Base-by-base conservation (phyloP, 2,797 vertebrate genomes). In the Argyrosomus regius region DNA sequence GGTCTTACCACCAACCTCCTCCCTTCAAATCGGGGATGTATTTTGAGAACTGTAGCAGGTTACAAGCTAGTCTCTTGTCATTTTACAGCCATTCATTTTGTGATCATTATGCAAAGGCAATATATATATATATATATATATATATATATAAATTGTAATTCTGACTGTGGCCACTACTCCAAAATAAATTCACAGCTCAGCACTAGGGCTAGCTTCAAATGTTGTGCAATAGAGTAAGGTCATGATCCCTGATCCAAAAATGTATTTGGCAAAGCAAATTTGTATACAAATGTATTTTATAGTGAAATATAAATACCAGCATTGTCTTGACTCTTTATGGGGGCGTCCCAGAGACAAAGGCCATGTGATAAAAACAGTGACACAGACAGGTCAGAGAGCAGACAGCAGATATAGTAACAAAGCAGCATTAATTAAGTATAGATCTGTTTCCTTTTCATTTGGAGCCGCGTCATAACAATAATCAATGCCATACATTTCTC, bases 381-480 rank as follows among this genome's bases (percentile, higher is more conserved):
- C 35, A 39, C 35, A 39, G 35, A 39, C 35, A 39, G 35, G 35
- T 39, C 35, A 39, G 31, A 35, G 31, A 35, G 6, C 31, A 35
- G 8, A 48, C 24, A 49, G 70, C 10, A 64, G 78, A 60, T 26
- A 72, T 39, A 76, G 49, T 66, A 59, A 61, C n/a, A 75, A 65
- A 53, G 61, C 35, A 24, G 35, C 49, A 82, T 81, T 69, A 62
- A 84, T 81, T 43, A 80, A 78, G 50, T 77, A 63, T 77, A 67
- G 31, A 71, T 81, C 77, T 82, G 75, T 80, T 88, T 87, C 31
- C 39, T 82, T 83, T 88, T 89, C 74, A 80, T 81, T 80, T 68
- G 31, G n/a, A 82, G 72, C 58, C 54, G 65, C 71, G 78, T 72
- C 71, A 85, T 83, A 87, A 87, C 72, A 87, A 79, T 83, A 83